A percentile compares a stretch with the other conserved stretches of the same genome.
phyloP scores from a whole-genome alignment of 2,888 invertebrate species.

The Pachymerium ferrugineum region DNA sequence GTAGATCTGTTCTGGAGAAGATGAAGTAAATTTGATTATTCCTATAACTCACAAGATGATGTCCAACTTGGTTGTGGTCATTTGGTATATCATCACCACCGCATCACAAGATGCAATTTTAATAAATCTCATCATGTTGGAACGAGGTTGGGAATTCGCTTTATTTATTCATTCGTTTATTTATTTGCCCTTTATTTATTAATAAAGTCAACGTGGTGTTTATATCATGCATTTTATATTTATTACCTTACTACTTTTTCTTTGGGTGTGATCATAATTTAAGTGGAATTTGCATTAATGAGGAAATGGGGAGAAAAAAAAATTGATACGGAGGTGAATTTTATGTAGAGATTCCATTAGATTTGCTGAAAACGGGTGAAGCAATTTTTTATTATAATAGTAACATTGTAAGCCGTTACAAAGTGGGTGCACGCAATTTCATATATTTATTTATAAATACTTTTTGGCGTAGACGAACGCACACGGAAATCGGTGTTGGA shows the following conservation, averaged over 20 bases:
- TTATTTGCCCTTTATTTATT: conserved; percentile 14
- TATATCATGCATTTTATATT: background rate
- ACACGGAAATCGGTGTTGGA: conserved; percentile 14
- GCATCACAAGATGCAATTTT: conserved; percentile 12
- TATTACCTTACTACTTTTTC: background rate
- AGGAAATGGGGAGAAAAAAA: background rate
- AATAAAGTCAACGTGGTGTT: background rate
- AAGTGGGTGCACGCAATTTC: conserved; percentile 15
- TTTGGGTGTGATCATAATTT: background rate
- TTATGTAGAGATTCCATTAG: background rate
- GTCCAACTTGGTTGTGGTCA: background rate
- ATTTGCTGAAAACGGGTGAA: background rate
- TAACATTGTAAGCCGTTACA: conserved; percentile 2
- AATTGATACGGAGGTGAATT: background rate
- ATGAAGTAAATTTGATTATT: conserved; percentile 4
- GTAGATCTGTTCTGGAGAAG: no score
- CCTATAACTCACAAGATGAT: background rate
- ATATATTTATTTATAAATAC: conserved; percentile 7
- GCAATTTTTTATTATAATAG: background rate
- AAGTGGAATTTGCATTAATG: conserved; percentile 17
- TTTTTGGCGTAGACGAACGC: background rate
- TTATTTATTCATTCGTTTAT: conserved; percentile 22
- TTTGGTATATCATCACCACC: conserved; percentile 8
- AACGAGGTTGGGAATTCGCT: background rate
- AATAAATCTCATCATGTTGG: conserved; percentile 16